Conservation (phyloP, 2,113 vertebrate genomes). For the Mystacornis crossleyi region DNA sequence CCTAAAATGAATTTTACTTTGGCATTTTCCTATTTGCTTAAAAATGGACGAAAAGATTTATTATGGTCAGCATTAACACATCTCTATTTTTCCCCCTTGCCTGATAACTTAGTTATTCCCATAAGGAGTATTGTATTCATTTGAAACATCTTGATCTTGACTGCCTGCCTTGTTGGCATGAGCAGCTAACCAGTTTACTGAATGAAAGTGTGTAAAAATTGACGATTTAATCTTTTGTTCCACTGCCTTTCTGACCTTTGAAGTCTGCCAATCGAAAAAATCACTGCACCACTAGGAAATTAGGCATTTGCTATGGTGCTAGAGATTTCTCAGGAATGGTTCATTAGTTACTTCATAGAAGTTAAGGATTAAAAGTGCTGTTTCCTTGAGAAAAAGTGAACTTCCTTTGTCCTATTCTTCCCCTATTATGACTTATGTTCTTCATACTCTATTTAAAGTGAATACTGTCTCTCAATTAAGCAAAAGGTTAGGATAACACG, state of each 20-base stretch:
- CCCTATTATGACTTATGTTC: neutral
- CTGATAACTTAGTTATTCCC: neutral
- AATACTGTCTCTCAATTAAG: neutral
- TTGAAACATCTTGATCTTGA: neutral
- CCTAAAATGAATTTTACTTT: neutral
- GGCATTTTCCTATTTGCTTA: neutral
- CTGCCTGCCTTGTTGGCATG: neutral
- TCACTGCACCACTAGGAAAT: neutral
- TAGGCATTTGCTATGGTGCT: neutral
- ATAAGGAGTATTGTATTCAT: neutral
- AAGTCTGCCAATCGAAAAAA: neutral
- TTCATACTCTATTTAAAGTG: neutral
- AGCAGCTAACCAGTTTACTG: neutral
- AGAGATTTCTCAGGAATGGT: neutral
- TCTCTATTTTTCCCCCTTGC: rapidly evolving
- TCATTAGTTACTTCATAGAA: neutral
- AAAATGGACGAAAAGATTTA: neutral
- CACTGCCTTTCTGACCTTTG: neutral
- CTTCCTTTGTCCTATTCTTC: neutral
- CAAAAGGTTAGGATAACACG: neutral
- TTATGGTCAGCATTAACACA: neutral
- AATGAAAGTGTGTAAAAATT: neutral
- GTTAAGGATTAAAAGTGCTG: neutral
- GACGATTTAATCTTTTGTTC: neutral
- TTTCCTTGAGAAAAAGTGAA: neutral